Conservation (phyloP, 2,113 vertebrate species). For the Phalacrocorax aristotelis region DNA sequence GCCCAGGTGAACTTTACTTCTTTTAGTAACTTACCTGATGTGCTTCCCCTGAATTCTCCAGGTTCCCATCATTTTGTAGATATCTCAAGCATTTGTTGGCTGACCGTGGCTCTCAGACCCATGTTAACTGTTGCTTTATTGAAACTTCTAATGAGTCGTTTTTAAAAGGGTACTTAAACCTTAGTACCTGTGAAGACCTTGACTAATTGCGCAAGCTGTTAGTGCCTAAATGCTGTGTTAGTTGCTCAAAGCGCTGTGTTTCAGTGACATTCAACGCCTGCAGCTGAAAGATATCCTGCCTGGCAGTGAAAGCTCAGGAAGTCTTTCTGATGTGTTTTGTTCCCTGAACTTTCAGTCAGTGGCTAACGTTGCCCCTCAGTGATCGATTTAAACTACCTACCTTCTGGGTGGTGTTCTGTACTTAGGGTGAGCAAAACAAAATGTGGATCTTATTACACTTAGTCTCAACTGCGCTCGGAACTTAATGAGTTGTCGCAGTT, state of each 20-base stretch:
- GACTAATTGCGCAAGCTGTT: neutral
- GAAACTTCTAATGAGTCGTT: neutral
- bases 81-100: neutral
- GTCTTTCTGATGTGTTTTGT: neutral
- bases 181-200: neutral
- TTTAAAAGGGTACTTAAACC: neutral
- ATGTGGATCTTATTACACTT: neutral
- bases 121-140: neutral
- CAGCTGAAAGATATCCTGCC: neutral
- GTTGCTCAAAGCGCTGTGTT: neutral
- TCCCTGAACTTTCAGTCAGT: neutral
- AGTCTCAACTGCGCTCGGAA: neutral
- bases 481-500: neutral
- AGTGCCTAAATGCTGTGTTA: neutral
- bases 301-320: neutral
- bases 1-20: neutral
- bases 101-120: neutral
- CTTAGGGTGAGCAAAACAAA: neutral
- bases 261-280: neutral
- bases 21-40: neutral
- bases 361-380: neutral
- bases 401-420: neutral
- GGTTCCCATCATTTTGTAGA: neutral
- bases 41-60: neutral
- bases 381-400: rapidly evolving